Percentiles rank a stretch among this genome's conserved stretches.
These are phyloP conservation scores for Sebastes variabilis DNA, from an alignment of 2,797 vertebrate genomes.

Conservation along the genomic window DNA sequence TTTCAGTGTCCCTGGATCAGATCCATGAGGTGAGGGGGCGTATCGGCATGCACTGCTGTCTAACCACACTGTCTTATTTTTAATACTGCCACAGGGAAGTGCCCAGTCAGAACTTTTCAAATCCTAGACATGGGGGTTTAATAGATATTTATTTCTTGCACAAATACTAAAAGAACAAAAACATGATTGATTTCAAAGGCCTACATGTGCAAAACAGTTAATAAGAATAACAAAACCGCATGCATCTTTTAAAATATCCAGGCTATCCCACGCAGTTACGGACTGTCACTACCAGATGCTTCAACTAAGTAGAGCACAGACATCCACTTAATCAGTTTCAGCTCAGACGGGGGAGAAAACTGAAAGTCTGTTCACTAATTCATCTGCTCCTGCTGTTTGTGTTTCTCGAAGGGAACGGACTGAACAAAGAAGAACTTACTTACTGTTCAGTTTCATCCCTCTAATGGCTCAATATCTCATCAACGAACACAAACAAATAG, in stretches of 20 bases:
- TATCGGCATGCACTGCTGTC: not conserved
- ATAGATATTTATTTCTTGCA: not conserved
- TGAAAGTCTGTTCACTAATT: not conserved
- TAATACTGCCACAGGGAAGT: no score
- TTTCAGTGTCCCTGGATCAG: not conserved
- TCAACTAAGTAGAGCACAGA: not conserved
- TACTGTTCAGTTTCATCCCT: not conserved
- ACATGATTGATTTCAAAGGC: not conserved
- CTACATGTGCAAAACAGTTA: not conserved
- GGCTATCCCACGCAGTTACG: not conserved
- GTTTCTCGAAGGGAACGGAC: not conserved
- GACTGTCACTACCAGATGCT: conserved; percentile 2
- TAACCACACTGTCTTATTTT: not conserved
- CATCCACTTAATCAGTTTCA: not conserved
- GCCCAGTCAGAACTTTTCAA: not conserved
- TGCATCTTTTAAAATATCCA: not conserved
- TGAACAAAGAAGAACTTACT: not conserved
- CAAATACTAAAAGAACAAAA: not conserved
- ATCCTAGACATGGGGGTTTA: not conserved
- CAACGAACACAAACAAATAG: not conserved
- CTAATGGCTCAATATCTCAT: not conserved
- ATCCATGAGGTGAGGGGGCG: not conserved
- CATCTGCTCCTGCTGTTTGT: not conserved
- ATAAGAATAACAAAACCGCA: not conserved
- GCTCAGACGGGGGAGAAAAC: not conserved